phyloP scores from a whole-genome alignment of 2,113 vertebrate genomes.

The Plestiodon gilberti region DNA sequence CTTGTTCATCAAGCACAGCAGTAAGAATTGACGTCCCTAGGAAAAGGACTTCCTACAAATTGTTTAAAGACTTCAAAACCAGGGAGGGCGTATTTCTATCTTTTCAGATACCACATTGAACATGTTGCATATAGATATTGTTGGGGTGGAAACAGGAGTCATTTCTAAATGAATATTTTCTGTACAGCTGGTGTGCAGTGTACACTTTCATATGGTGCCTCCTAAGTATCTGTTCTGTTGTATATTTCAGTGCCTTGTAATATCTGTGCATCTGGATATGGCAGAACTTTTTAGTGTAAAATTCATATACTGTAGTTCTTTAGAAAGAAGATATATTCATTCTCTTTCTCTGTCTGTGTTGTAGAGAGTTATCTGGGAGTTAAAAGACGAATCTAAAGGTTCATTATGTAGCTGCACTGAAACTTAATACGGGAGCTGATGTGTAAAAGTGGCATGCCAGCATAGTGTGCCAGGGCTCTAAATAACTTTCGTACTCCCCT shows the following conservation, averaged over 20 bases:
- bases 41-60: background rate
- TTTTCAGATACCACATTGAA: background rate
- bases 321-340: background rate
- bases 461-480: conserved; percentile 57
- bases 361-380: background rate
- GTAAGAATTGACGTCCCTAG: background rate
- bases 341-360: background rate
- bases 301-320: background rate
- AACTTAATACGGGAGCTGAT: conserved; percentile 57
- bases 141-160: background rate
- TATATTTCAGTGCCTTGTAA: conserved; percentile 20
- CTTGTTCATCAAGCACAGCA: background rate
- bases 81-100: background rate
- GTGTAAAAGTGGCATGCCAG: conserved; percentile 46
- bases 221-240: background rate
- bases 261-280: conserved; percentile 11
- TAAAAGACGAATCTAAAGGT: conserved; percentile 30
- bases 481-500: conserved; percentile 57
- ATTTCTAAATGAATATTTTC: background rate
- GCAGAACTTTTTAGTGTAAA: conserved; percentile 18
- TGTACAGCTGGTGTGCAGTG: background rate
- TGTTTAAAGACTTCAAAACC: background rate
- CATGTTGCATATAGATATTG: background rate
- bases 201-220: background rate
- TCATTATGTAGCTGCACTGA: conserved; percentile 54